Evolutionary conservation across 1,140 invertebrate genomes (phyloP), one percentile per base, ranked within the genome.

Genomic region (Venturia canescens): DNA sequence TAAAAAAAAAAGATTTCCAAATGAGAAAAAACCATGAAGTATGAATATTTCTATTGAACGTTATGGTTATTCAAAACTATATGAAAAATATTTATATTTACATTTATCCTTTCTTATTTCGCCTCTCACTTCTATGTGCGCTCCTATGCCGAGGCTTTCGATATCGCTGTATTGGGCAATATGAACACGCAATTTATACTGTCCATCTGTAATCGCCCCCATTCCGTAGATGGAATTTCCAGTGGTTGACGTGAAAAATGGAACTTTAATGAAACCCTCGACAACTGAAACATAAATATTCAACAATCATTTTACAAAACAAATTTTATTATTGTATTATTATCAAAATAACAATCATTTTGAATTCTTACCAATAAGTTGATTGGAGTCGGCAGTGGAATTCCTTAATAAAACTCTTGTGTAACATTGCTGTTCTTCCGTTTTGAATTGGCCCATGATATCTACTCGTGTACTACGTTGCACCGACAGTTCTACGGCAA

Each of bases 141-240:
- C 13, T 18, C 34, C 69, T 71, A 21, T 18, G 0, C 3, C n/a
- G 15, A 71, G 21, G 4, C n/a, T 34, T 1, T 38, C 69, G 9
- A n/a, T 44, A 6, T 4, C 11, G 3, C 38, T 18, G n/a, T 38
- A 44, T 5, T 38, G 6, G 26, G 44, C 44, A 53, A 76, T 44
- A 26, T 76, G 44, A 2, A 76, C 21, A 23, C 74, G 23, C 21
- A 76, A 6, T 18, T 76, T 76, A 23, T 57, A 76, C 13, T n/a
- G 18, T 11, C 74, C 74, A 23, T 76, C 74, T 21, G 74, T 76
- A 21, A 76, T 76, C 5, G 74, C 74, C 6, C 74, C 74, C 16
- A 57, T 63, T 13, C 74, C 74, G 26, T 76, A 76, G 2, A 1
- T 57, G 7, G 38, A 16, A n/a, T 57, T 31, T 57, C 48, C 74